Conservation (phyloP, 2,888 invertebrate species). For the Meteorus cinctellus region DNA sequence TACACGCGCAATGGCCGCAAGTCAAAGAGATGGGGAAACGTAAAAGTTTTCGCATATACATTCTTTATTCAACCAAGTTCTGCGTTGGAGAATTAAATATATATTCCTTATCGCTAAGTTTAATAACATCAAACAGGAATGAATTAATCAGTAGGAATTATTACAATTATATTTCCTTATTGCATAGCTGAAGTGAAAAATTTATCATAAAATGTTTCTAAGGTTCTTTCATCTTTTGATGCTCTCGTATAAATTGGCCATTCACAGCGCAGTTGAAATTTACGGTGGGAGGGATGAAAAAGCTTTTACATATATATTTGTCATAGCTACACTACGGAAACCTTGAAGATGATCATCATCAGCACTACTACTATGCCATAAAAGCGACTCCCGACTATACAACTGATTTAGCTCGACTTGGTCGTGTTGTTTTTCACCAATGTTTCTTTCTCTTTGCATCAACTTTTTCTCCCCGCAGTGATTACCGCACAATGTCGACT, state of each 20-base stretch:
- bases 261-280: neutral
- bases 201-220: neutral
- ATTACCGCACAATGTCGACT: slow-evolving; percentile 17
- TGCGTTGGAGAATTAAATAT: neutral
- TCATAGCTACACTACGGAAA: neutral
- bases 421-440: slow-evolving; percentile 8
- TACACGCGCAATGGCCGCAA: slow-evolving; percentile 30
- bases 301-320: neutral
- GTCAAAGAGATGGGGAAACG: slow-evolving; percentile 15
- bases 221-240: neutral
- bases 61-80: slow-evolving; percentile 30
- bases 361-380: slow-evolving; percentile 43
- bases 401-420: slow-evolving; percentile 57
- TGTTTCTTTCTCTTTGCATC: slow-evolving; percentile 27
- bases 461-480: slow-evolving; percentile 21
- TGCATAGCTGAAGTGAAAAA: no score
- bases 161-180: slow-evolving; percentile 12
- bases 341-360: slow-evolving; percentile 34
- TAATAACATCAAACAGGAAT: slow-evolving; percentile 38
- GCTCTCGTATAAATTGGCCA: neutral
- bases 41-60: slow-evolving; percentile 11
- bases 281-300: neutral
- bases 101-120: slow-evolving; percentile 8
- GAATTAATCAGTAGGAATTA: slow-evolving; percentile 17
- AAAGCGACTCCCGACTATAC: slow-evolving; percentile 51